Evolutionary conservation across 1,140 invertebrate species (phyloP).

Genomic region (Trachymyrmex cornetzi): DNA sequence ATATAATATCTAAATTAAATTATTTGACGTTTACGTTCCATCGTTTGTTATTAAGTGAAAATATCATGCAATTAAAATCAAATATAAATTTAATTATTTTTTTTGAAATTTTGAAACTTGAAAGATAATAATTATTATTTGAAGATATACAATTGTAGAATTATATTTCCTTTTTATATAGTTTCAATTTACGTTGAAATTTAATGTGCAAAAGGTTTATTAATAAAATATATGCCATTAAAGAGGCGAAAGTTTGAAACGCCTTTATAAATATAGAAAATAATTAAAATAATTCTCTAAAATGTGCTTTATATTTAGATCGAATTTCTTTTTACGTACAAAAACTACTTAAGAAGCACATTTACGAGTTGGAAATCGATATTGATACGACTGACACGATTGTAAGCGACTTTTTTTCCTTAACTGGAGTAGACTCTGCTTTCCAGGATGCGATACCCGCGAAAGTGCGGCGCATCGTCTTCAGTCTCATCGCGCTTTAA

Average conservation of each 20-base stretch:
- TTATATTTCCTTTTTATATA: background rate
- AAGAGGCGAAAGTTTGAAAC: background rate
- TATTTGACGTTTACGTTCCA: background rate
- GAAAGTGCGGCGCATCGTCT: background rate
- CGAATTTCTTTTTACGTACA: background rate
- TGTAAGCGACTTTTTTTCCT: background rate
- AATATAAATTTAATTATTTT: background rate
- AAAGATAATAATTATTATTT: background rate
- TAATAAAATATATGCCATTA: background rate
- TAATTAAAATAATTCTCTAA: background rate
- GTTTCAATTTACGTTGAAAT: background rate
- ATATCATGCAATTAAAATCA: background rate
- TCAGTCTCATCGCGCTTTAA: conserved; percentile 60
- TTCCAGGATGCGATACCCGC: background rate
- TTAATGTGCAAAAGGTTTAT: background rate
- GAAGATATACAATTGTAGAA: background rate
- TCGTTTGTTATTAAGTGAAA: background rate
- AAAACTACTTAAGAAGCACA: too few species aligned
- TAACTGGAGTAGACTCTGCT: too few species aligned
- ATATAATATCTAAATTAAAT: conserved; percentile 9
- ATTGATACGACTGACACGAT: background rate
- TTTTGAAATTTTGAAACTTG: background rate
- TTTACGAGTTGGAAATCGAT: background rate
- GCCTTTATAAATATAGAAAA: background rate
- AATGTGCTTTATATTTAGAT: background rate